Base-by-base conservation (phyloP, 1,140 invertebrate species). In the Trinorchestia longiramus region DNA sequence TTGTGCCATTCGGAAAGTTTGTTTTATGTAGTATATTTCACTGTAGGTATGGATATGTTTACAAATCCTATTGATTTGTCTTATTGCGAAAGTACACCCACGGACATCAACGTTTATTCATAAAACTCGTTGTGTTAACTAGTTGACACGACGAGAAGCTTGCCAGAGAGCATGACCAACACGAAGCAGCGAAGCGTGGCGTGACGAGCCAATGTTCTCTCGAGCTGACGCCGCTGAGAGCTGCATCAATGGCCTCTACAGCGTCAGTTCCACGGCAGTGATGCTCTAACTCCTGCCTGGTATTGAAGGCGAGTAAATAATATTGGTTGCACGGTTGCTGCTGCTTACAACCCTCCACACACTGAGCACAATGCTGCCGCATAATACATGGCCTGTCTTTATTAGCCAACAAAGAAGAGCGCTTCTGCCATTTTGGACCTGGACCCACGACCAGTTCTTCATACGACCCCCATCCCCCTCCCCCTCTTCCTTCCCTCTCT, bases 361-460 rank as follows among this genome's bases (percentile, higher is more conserved):
- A 92, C 90, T 42, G 36, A 28, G 90, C 90, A 92, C 90, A 92
- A 92, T 92, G 90, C 90, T 92, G 36, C 43, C 90, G 42, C 43
- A 43, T 92, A 41, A 92, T 92, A 92, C 90, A 92, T 44, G n/a
- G 90, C 41, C 36, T 92, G 43, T 44, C 90, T 41, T 92, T 92
- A 92, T 92, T 92, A 92, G 90, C 41, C 90, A 92, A 92, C 90
- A 92, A 92, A 92, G 90, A 92, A 43, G 90, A 92, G 90, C 90
- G 19, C 43, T 44, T 43, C 90, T 92, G 90, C 90, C 90, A 92
- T 92, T 92, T 92, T 92, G 90, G 90, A 43, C 42, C 15, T 6
- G 43, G 43, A 44, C 41, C 41, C n/a, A 36, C 42, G 41, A 92
- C 19, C 43, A 36, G 87, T 87, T 87, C 41, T 40, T 87, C 36